These are phyloP conservation scores for Baryphthengus martii DNA, from an alignment of 2,113 vertebrate genomes.

Conservation along the genomic window DNA sequence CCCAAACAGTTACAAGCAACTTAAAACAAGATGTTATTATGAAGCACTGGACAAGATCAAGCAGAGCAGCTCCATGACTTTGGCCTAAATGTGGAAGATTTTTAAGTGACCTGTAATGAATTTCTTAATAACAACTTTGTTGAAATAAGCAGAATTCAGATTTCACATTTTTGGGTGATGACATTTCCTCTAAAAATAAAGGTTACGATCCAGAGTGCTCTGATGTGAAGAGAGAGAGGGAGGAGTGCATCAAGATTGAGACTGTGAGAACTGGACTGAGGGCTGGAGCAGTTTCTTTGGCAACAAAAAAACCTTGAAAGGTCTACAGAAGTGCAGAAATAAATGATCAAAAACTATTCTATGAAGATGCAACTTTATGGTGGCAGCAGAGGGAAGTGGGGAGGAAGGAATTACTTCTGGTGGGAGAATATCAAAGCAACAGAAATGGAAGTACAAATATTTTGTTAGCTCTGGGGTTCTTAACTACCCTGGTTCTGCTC, in stretches of 20 bases:
- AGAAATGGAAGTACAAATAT: neutral
- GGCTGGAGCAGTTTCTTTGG: neutral
- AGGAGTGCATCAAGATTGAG: neutral
- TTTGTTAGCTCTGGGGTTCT: neutral
- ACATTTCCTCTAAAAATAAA: neutral
- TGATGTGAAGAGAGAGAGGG: neutral
- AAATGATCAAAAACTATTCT: neutral
- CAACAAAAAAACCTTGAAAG: neutral
- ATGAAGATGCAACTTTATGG: neutral
- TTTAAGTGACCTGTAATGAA: neutral
- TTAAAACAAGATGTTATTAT: neutral
- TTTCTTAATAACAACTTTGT: neutral
- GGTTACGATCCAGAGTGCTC: neutral
- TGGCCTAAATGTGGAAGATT: neutral
- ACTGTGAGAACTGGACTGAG: neutral
- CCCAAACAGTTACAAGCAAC: neutral
- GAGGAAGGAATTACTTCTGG: neutral
- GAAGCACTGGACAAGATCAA: neutral
- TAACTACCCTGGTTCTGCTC: neutral
- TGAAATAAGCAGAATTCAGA: neutral
- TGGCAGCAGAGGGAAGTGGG: neutral
- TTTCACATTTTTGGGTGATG: neutral
- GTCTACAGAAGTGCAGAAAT: neutral
- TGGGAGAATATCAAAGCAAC: neutral
- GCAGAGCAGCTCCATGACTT: neutral